Percentiles rank a stretch among this genome's conserved stretches.
phyloP scores from a whole-genome alignment of 2,888 invertebrate species.

The Drosophila testacea region DNA sequence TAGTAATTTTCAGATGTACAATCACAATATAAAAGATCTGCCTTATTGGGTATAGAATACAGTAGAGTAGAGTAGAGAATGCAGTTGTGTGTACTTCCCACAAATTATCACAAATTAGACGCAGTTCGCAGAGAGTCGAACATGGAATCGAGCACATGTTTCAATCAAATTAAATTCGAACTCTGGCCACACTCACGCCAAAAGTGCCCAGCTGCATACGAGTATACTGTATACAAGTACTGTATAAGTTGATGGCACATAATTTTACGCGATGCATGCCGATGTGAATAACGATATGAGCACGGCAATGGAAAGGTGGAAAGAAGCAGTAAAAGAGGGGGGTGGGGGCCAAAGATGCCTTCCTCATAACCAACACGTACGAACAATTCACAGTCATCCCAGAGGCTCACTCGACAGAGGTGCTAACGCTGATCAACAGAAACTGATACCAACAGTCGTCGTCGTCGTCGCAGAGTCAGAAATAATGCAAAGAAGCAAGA shows the following conservation, averaged over 20 bases:
- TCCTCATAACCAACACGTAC: constrained; percentile 81
- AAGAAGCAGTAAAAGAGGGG: not conserved
- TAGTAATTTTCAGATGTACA: constrained; percentile 54
- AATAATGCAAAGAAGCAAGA: constrained; percentile 74
- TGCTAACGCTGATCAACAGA: constrained; percentile 80
- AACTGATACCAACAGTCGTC: constrained; percentile 65
- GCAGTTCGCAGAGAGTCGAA: constrained; percentile 53
- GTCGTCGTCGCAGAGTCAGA: constrained; percentile 36
- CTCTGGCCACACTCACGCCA: constrained; percentile 55
- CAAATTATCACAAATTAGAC: constrained; percentile 79
- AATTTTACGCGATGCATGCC: constrained; percentile 62
- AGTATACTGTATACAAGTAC: not conserved
- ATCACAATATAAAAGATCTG: constrained; percentile 34
- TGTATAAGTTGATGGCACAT: constrained; percentile 63
- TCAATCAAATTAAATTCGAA: constrained; percentile 72
- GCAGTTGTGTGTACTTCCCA: constrained; percentile 64
- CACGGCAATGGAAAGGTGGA: not conserved
- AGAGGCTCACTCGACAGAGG: constrained; percentile 72
- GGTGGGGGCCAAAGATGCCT: constrained; percentile 33
- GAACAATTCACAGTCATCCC: constrained; percentile 71
- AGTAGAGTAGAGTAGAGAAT: constrained; percentile 11
- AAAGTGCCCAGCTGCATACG: constrained; percentile 40
- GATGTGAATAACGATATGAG: constrained; percentile 53
- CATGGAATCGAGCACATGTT: constrained; percentile 63
- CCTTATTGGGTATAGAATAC: constrained; percentile 2